Evolutionary conservation across 92 coral and sea anemone species (phyloP), one percentile per base, ranked within the genome.

Genomic region (Palythoa heliodiscus): DNA sequence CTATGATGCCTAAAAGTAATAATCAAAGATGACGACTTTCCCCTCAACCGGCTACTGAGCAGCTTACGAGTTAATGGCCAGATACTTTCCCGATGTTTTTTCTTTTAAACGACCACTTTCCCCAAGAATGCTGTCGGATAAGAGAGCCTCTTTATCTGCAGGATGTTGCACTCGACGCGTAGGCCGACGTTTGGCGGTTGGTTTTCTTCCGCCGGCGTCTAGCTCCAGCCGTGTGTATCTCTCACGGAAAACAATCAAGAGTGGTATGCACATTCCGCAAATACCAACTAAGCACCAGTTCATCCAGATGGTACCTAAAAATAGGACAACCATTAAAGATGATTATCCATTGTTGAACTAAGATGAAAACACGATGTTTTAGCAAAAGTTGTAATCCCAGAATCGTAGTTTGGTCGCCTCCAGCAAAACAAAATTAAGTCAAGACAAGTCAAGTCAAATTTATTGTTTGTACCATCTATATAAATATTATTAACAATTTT

Each of bases 201-300:
- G 60, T 17, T 48, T 64, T 3, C 71, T 24, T 22, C 81, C 38
- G 39, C 68, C 93, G 20, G 90, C 91, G 83, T 94, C 98, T 40
- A 94, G 87, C 63, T 92, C 88, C 14, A 86, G 72, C 19, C 98
- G 87, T 25, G 93, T 73, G 88, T 94, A 94, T 23, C 81, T 81
- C 78, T 94, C 98, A 50, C 89, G 87, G 89, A 94, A 94, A 16
- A 90, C 82, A 15, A 94, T 83, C 47, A 94, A 72, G 10, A 94
- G 87, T 13, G 98, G 98, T 73, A 94, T 94, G 37, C 98, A 94
- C 9, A 90, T 83, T 8, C 76, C 98, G 50, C 98, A 94, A 11
- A 92, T 88, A 1, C 87, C 98, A 63, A 94, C 98, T 91, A 94
- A 86, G 19, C 98, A 90, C 98, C 98, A 94, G 80, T 94, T 94